A percentile compares a stretch with the other conserved stretches of the same genome.
Evolutionary conservation across 2,888 invertebrate species (phyloP).

Genomic region (Helobdella robusta): DNA sequence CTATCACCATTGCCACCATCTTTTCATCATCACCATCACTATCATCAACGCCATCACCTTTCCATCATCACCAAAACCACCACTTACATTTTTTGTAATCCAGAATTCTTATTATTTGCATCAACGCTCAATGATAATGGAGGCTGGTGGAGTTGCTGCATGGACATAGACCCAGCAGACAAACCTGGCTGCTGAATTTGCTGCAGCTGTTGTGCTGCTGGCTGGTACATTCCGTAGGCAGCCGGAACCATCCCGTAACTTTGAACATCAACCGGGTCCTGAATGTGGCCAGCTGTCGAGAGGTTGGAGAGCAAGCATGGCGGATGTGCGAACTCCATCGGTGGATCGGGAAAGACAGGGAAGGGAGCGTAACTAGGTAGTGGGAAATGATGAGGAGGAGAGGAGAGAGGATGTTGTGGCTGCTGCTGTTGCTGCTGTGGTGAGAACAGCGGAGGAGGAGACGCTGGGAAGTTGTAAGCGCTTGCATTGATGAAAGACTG

Average conservation of each 20-base stretch:
- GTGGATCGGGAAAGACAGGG: not conserved
- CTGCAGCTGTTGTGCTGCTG: not conserved
- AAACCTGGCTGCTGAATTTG: not conserved
- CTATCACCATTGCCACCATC: too few relatives aligned
- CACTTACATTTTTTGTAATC: too few relatives aligned
- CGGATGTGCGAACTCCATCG: too few relatives aligned
- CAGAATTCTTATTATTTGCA: too few relatives aligned
- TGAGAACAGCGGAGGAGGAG: not conserved
- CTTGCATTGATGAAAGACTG: constrained; percentile 13
- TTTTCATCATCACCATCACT: too few relatives aligned
- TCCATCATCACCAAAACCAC: too few relatives aligned
- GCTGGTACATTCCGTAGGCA: not conserved
- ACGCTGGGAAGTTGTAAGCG: constrained; percentile 12
- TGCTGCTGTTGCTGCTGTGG: constrained; percentile 14
- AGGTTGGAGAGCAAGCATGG: too few relatives aligned
- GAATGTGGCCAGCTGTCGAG: not conserved
- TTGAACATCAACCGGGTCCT: not conserved
- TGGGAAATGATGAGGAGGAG: constrained; percentile 8
- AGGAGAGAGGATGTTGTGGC: not conserved
- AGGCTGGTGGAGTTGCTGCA: too few relatives aligned
- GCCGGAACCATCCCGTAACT: not conserved
- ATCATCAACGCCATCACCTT: too few relatives aligned
- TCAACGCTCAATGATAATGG: too few relatives aligned
- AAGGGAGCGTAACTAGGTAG: not conserved
- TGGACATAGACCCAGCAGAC: too few relatives aligned